Conservation (phyloP, 2,797 vertebrate species). For the Coreius guichenoti region DNA sequence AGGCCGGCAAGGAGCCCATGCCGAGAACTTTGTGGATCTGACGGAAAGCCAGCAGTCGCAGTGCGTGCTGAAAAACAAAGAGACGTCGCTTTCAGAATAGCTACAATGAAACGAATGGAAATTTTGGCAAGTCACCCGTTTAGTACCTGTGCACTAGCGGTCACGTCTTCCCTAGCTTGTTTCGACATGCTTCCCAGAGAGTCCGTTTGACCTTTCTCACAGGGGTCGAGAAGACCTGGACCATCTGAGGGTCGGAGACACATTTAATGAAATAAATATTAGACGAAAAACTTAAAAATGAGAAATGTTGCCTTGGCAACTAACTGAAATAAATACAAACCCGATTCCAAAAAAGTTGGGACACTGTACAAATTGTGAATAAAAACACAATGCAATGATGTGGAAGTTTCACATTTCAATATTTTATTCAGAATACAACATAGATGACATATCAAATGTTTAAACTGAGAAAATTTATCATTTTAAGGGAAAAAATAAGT, state of each 20-base stretch:
- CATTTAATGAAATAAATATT: neutral
- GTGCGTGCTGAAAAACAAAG: conserved; percentile 70
- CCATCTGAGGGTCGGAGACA: conserved; percentile 75
- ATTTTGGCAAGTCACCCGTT: neutral
- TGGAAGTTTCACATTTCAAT: too few species aligned
- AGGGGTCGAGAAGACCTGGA: conserved; percentile 84
- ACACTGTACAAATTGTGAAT: too few species aligned
- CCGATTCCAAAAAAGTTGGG: too few species aligned
- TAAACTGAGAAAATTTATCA: too few species aligned
- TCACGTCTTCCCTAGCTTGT: conserved; percentile 82
- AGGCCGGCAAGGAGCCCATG: conserved; percentile 75
- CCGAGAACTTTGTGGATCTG: conserved; percentile 82
- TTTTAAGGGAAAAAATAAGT: too few species aligned
- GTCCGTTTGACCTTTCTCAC: conserved; percentile 81
- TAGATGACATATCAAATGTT: too few species aligned
- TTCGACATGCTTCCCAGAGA: conserved; percentile 73
- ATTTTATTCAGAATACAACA: too few species aligned
- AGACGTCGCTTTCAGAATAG: neutral
- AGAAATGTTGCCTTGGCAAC: neutral
- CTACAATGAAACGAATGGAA: neutral
- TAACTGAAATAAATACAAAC: neutral
- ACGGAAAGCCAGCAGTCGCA: conserved; percentile 81
- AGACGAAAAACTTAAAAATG: neutral
- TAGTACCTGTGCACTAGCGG: conserved; percentile 80
- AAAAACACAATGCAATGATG: too few species aligned